Base-by-base conservation (phyloP, 1,140 invertebrate species). In the Lucilia sericata region DNA sequence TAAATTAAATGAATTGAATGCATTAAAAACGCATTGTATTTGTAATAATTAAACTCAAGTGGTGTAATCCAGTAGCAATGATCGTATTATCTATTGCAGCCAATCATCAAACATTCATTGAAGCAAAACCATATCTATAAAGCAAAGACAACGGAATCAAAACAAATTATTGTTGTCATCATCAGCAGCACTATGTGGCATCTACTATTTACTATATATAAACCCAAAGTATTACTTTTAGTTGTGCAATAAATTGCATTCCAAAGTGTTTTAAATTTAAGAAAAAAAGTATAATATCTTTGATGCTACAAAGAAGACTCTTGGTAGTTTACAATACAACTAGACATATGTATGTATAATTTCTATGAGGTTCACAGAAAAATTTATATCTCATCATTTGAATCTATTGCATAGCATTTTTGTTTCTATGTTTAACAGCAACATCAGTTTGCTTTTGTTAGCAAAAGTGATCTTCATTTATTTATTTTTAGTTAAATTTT, bases 391-490 rank as follows among this genome's bases (percentile, higher is more conserved):
- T 78, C 75, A 78, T 78, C 75, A 42, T 78, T 78, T 78, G 75
- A 78, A 78, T 78, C 75, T 78, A n/a, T 78, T 76, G 74, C 13
- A 76, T 42, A 76, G 2, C 42, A 8, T 42, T 42, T 76, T 76
- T n/a, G 74, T 13, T 51, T 1, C 9, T 60, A 60, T 10, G 17
- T 60, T n/a, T 60, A 60, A 78, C 75, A 75, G 12, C 21, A 30
- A 34, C 21, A 17, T 42, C 42, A 8, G 10, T 30, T 42, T 42
- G 5, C 74, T 12, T 12, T 34, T 47, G 34, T 78, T 78, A n/a
- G 75, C 75, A 42, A 7, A 78, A 78, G 75, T 78, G 75, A 78
- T 78, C 75, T 78, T 78, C 75, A 78, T 78, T 78, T 47, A 78
- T 78, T 42, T 42, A 60, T n/a, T 42, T 60, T 55, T 76, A 17